Conservation (phyloP, 2,113 vertebrate genomes). For the Dromiciops gliroides region DNA sequence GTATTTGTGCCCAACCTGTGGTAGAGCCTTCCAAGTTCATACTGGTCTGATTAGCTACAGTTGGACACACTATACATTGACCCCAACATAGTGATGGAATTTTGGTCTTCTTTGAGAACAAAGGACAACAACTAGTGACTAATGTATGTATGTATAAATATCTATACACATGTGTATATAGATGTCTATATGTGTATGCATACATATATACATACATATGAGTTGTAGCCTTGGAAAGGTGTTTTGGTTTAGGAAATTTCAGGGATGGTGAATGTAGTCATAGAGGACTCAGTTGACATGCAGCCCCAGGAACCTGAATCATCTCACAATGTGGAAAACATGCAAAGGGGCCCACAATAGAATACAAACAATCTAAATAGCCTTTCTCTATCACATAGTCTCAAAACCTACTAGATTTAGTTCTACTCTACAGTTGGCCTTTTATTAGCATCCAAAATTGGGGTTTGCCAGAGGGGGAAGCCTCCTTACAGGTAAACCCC, state of each 20-base stretch:
- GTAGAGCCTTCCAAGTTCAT: neutral
- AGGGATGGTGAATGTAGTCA: neutral
- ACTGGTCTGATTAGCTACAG: neutral
- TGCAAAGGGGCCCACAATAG: neutral
- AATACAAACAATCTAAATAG: neutral
- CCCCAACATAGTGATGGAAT: neutral
- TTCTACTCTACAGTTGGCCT: neutral
- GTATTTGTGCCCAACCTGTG: neutral
- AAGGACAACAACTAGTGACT: neutral
- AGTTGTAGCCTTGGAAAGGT: neutral
- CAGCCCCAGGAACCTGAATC: neutral
- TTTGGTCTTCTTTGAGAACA: neutral
- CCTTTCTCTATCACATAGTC: neutral
- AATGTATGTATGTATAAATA: neutral
- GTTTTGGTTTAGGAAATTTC: neutral
- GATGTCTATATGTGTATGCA: neutral
- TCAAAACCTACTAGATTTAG: neutral
- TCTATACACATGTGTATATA: neutral
- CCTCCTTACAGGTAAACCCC: neutral
- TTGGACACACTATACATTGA: neutral
- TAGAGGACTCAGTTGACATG: neutral
- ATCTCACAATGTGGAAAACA: neutral
- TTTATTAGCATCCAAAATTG: neutral
- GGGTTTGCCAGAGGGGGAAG: neutral
- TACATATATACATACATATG: neutral